Conservation (phyloP, 1,140 invertebrate genomes). For the Streblospio benedicti region DNA sequence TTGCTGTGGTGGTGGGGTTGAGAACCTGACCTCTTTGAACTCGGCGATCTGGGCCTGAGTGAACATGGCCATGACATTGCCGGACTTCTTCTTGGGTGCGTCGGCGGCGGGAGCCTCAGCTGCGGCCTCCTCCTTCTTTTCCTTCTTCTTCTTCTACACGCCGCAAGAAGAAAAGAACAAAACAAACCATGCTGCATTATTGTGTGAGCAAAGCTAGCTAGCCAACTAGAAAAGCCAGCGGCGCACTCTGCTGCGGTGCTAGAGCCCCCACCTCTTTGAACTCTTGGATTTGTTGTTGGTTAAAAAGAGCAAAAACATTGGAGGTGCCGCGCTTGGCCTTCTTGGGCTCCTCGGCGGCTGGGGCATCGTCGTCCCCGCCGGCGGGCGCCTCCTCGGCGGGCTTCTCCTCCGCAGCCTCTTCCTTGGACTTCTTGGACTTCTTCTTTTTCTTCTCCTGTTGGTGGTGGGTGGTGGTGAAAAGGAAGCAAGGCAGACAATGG, state of each 20-base stretch:
- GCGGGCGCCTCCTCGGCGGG: background rate
- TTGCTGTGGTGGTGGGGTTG: background rate
- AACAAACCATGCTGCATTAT: too few relatives aligned
- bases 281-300: slow-evolving; percentile 52
- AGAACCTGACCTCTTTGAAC: slow-evolving; percentile 68
- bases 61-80: slow-evolving; percentile 42
- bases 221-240: too few relatives aligned
- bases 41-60: slow-evolving; percentile 52
- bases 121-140: slow-evolving; percentile 13
- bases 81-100: slow-evolving; percentile 51
- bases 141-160: slow-evolving; percentile 17
- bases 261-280: slow-evolving; percentile 67
- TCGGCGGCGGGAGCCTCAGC: slow-evolving; percentile 2
- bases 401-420: background rate
- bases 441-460: slow-evolving; percentile 5
- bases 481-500: too few relatives aligned
- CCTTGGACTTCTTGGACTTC: slow-evolving; percentile 8
- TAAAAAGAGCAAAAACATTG: slow-evolving; percentile 43
- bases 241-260: too few relatives aligned
- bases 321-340: slow-evolving; percentile 39
- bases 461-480: too few relatives aligned
- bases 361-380: background rate
- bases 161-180: too few relatives aligned
- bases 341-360: background rate
- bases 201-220: too few relatives aligned